phyloP scores from a whole-genome alignment of 2,888 invertebrate species.

The Conops quadrifasciatus region DNA sequence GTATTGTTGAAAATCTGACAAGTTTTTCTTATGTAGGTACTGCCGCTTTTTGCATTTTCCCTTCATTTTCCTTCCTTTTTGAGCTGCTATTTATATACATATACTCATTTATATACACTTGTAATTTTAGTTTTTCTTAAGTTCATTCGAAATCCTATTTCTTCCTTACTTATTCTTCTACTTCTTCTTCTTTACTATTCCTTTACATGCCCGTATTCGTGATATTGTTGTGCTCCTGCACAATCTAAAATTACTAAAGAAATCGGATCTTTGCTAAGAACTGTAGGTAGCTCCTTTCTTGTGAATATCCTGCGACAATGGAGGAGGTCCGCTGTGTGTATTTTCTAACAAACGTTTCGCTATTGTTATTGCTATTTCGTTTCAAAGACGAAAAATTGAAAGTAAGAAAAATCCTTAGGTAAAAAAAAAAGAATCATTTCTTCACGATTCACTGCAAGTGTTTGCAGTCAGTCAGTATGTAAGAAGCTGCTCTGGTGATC shows the following conservation, averaged over 20 bases:
- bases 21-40: too few relatives aligned
- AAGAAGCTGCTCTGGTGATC: neutral
- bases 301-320: conserved; percentile 3
- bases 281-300: neutral
- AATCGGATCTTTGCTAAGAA: conserved; percentile 33
- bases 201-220: conserved; percentile 23
- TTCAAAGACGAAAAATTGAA: conserved; percentile 20
- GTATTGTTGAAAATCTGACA: too few relatives aligned
- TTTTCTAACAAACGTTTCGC: neutral
- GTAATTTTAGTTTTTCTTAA: conserved; percentile 23
- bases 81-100: neutral
- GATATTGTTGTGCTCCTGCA: conserved; percentile 1
- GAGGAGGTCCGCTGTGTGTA: neutral
- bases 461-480: conserved; percentile 7
- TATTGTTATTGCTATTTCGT: conserved; percentile 10
- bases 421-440: conserved; percentile 28
- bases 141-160: conserved; percentile 4
- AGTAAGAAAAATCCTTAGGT: conserved; percentile 19
- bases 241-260: conserved; percentile 30
- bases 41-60: too few relatives aligned
- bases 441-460: conserved; percentile 1
- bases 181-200: conserved; percentile 7
- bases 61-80: too few relatives aligned
- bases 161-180: conserved; percentile 36
- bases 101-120: conserved; percentile 12